Evolutionary conservation across 1,140 invertebrate genomes (phyloP), one percentile per base, ranked within the genome.

Genomic region (Drosophila ohnishii): DNA sequence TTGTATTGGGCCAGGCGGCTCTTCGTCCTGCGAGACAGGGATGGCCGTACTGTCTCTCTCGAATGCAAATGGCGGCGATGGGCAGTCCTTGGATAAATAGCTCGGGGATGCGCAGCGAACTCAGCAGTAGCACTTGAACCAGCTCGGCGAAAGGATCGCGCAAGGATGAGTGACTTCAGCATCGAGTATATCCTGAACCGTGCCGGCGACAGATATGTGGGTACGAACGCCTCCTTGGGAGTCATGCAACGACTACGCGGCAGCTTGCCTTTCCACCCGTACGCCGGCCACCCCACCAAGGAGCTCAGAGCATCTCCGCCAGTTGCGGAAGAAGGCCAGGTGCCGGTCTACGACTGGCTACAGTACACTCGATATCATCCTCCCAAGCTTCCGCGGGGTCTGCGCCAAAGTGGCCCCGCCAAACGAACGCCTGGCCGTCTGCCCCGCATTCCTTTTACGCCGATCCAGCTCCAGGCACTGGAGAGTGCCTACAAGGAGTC

Each of bases 361-460:
- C 94, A 95, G 42, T 96, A 95, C 76, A 96, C 95, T 2, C 92
- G 95, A 66, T 96, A 96, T 81, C 94, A 94, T 82, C 95, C 95
- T 16, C 95, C 95, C 28, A 96, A 95, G 90, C 78, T 96, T 61
- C 95, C 94, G 39, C 91, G 95, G 93, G 79, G 51, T 9, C 90
- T 81, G 30, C 71, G 83, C 0, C 84, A 76, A 35, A 59, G 25
- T 40, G 82, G 63, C 8, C 75, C 92, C 65, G 63, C 86, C 1
- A 91, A 94, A 92, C 90, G 93, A 39, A 90, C 94, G 76, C 90
- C 94, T 71, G 92, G 93, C n/a, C 90, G 93, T 16, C 78, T 93
- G 80, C 92, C 92, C 5, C 84, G 92, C 19, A 92, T 93, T 42
- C 92, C 93, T 19, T 92, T 93, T 58, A 92, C 93, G 40, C 92